Base-by-base conservation (phyloP, 2,888 invertebrate species). In the Suillia variegata region DNA sequence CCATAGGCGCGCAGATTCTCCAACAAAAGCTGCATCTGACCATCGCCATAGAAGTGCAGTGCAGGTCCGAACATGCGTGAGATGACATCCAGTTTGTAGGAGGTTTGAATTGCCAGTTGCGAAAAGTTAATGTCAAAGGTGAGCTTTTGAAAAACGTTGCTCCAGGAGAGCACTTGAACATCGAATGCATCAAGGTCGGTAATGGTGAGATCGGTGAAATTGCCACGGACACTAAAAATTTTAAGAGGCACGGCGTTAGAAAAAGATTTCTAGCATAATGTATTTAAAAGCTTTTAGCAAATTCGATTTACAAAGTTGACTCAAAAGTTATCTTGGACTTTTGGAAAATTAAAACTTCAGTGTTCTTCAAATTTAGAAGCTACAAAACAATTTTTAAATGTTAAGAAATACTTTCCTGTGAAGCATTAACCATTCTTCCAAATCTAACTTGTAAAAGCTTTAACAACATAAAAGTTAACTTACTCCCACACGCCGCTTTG, bases 121-220 rank as follows among this genome's bases (percentile, higher is more conserved):
- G 70, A 71, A 34, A 79, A 79, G 8, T 62, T 72, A 0, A 80
- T 65, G 38, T 80, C 77, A 38, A 74, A 79, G 6, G 67, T 70
- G 4, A 76, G 56, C 26, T 69, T 77, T 6, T 74, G 70, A 0
- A 70, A 54, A 0, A 73, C 15, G 45, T 74, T 71, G 57, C 62
- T 74, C 67, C 74, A 77, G 22, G 68, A 63, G 2, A 80, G 66
- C 24, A 66, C 58, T 1, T 59, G 58, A 6, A 79, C 68, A 26
- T 78, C 74, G 51, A 76, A 79, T 10, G 71, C 62, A 56, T 79
- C 69, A 1, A 79, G 64, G 8, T 78, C 80, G 17, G 62, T 66
- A 1, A 80, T 26, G 0, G 56, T 61, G 1, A 78, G 54, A 18
- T 77, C 65, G 12, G 73, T 72, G 0, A 78, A 59, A 55, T 77